Evolutionary conservation across 2,888 invertebrate species (phyloP), one percentile per base, ranked within the genome.

Genomic region (Apotomis betuletana): DNA sequence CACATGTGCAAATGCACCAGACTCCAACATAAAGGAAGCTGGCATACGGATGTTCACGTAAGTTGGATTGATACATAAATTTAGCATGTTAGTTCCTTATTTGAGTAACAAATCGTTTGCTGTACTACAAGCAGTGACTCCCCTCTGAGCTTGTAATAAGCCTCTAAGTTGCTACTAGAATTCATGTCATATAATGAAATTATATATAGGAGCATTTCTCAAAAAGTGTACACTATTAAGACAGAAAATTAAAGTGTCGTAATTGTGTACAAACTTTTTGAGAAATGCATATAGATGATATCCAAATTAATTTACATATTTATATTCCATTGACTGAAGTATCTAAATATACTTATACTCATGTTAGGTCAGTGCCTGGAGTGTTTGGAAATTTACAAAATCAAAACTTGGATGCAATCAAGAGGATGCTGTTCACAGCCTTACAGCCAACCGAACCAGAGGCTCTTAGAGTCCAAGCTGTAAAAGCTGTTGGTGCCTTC

Each of bases 371-470:
- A 80, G 98, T 99, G 51, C 99, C 99, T 38, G 98, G 98, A 52
- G 97, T 99, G 68, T 99, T 99, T 94, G 99, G 99, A 54, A 98
- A 98, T 87, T 97, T 98, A 84, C 98, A 99, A 87, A 94, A 95
- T 75, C 96, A 97, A 85, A 98, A 99, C 89, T 89, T 99, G 77
- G 97, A 97, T 81, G 95, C 98, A 51, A 99, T 99, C 81, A 99
- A 99, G 86, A 97, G 98, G 88, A 99, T 99, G 99, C 89, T 99
- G 80, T 94, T 96, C 75, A 96, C 97, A 80, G 96, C 97, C 73
- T 92, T 98, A 74, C 94, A 96, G 76, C 96, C 97, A 55, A 93
- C 94, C n/a, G 94, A 95, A 78, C 94, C 96, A 76, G 95, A 95
- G 74, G 96, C 96, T 79, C 96, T 97, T 4, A 95, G 96, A 78